Conservation (phyloP, 2,797 vertebrate species). For the Brachyalestes nurse region DNA sequence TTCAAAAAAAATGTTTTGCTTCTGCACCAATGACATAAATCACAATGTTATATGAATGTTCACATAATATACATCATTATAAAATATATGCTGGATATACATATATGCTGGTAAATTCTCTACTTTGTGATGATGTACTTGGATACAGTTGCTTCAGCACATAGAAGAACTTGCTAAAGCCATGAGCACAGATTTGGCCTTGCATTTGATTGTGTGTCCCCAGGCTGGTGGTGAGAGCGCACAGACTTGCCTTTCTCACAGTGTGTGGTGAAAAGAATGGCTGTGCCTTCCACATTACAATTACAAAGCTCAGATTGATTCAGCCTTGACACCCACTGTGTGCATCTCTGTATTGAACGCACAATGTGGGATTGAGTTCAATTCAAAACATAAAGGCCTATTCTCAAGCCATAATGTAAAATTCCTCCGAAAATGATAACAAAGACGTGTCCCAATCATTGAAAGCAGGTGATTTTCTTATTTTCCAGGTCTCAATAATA, state of each 20-base stretch:
- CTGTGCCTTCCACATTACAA: slow-evolving; percentile 50
- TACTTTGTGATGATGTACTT: background rate
- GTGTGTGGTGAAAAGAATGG: slow-evolving; percentile 37
- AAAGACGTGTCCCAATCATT: slow-evolving; percentile 17
- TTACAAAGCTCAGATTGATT: slow-evolving; percentile 50
- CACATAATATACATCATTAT: background rate
- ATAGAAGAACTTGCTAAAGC: slow-evolving; percentile 1
- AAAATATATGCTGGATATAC: background rate
- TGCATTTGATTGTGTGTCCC: slow-evolving; percentile 30
- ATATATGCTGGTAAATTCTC: background rate
- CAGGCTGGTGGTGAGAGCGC: slow-evolving; percentile 37
- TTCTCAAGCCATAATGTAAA: slow-evolving; percentile 29
- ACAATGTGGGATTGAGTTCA: slow-evolving; percentile 36
- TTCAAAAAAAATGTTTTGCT: background rate
- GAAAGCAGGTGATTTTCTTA: slow-evolving; percentile 3
- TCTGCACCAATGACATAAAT: background rate
- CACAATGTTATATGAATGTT: background rate
- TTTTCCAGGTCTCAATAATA: background rate
- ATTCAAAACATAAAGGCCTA: slow-evolving; percentile 35
- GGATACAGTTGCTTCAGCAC: background rate
- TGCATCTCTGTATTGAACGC: slow-evolving; percentile 18
- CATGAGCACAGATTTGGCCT: slow-evolving; percentile 27
- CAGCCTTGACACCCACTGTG: slow-evolving; percentile 49
- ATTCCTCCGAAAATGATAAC: slow-evolving; percentile 8
- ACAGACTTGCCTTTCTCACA: slow-evolving; percentile 50